phyloP scores from a whole-genome alignment of 1,140 invertebrate genomes.

The Anadara kagoshimensis region DNA sequence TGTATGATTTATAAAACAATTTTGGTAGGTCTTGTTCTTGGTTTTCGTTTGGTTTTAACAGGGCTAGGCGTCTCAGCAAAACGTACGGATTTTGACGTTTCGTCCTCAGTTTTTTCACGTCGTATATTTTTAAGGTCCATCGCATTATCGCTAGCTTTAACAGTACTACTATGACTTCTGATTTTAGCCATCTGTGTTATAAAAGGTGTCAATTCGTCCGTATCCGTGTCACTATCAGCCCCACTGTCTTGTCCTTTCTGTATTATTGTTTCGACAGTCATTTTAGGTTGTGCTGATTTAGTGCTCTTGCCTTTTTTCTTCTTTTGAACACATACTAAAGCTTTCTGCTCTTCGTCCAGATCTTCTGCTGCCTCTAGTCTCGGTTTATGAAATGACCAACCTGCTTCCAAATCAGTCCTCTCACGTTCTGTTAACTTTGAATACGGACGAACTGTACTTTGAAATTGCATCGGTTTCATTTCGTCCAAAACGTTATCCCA shows the following conservation, averaged over 20 bases:
- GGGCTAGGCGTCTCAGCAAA: too few relatives aligned
- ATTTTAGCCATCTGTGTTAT: conserved; percentile 53
- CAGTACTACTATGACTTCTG: conserved; percentile 20
- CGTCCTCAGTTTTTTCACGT: too few relatives aligned
- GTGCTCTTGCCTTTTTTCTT: neutral
- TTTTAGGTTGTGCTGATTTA: neutral
- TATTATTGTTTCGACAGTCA: neutral
- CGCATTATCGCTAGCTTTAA: too few relatives aligned
- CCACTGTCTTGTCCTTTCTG: conserved; percentile 3
- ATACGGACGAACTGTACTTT: conserved; percentile 55
- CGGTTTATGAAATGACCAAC: conserved; percentile 58
- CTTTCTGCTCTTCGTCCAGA: conserved; percentile 7
- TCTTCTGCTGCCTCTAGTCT: conserved; percentile 31
- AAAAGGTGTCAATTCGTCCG: conserved; percentile 45
- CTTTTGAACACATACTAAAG: neutral
- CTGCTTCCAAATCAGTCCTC: conserved; percentile 48
- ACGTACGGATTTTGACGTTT: too few relatives aligned
- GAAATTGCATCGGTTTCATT: conserved; percentile 47
- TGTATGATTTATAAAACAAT: too few relatives aligned
- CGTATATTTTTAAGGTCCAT: too few relatives aligned
- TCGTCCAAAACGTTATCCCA: conserved; percentile 52
- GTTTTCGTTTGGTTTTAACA: too few relatives aligned
- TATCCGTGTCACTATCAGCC: conserved; percentile 31
- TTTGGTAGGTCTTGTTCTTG: too few relatives aligned
- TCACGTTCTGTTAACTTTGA: conserved; percentile 52